Evolutionary conservation across 2,113 vertebrate genomes (phyloP).

Genomic region (Bettongia penicillata): DNA sequence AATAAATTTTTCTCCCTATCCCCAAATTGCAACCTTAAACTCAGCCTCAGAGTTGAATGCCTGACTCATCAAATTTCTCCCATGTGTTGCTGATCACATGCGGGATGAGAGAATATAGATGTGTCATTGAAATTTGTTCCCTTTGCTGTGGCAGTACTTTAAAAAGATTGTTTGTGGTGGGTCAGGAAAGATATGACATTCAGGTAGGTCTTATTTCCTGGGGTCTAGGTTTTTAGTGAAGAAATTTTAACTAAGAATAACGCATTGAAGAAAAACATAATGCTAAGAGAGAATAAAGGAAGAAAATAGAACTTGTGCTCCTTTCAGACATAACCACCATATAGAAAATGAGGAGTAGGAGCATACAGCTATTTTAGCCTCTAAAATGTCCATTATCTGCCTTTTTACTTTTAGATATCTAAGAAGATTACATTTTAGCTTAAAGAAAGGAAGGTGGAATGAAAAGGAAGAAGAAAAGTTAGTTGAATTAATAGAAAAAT

Average conservation of each 20-base stretch:
- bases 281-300: background rate
- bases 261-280: background rate
- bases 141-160: background rate
- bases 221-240: background rate
- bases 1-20: background rate
- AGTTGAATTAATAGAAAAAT: slow-evolving; percentile 85
- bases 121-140: background rate
- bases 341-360: fast-evolving
- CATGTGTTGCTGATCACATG: background rate
- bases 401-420: slow-evolving; percentile 85
- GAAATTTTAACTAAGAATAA: background rate
- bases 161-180: background rate
- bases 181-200: too few species aligned
- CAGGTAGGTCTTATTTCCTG: background rate
- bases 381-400: background rate
- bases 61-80: background rate
- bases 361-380: fast-evolving
- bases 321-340: background rate
- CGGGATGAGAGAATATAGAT: background rate
- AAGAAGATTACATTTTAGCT: slow-evolving; percentile 85
- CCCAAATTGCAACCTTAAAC: background rate
- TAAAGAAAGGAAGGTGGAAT: slow-evolving; percentile 91
- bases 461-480: slow-evolving; percentile 86
- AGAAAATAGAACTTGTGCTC: background rate
- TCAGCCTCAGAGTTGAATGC: background rate